Conservation (phyloP, 2,113 vertebrate genomes). For the Dromiciops gliroides region DNA sequence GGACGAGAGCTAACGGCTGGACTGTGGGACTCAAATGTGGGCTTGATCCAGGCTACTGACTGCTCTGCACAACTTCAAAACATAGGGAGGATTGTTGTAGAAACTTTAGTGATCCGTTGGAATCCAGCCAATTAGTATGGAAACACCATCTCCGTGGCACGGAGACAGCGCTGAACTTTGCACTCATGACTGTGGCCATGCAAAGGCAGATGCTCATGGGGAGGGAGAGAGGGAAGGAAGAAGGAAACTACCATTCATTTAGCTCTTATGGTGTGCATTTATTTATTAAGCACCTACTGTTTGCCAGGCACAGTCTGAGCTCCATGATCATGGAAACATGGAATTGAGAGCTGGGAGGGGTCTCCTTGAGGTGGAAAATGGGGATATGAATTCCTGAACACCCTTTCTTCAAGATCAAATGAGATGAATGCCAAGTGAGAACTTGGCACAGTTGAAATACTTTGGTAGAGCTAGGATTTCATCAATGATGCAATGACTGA, state of each 20-base stretch:
- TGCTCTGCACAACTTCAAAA: not conserved
- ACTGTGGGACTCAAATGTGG: not conserved
- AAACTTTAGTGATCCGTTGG: not conserved
- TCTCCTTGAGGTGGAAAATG: not conserved
- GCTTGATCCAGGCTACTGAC: constrained; percentile 26
- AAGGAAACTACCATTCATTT: not conserved
- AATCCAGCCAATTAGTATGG: not conserved
- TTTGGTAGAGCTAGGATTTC: not conserved
- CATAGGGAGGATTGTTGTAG: not conserved
- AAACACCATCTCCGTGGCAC: not conserved
- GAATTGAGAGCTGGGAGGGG: not conserved
- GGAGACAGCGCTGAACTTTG: not conserved
- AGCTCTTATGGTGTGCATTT: not conserved
- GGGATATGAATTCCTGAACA: not conserved
- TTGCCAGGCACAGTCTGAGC: not conserved
- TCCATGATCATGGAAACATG: not conserved
- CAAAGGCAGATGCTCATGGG: not conserved
- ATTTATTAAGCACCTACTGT: not conserved
- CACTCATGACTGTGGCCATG: not conserved
- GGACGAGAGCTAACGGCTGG: not conserved
- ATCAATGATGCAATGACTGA: not conserved
- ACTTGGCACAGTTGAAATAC: not conserved
- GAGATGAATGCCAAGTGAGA: not conserved
- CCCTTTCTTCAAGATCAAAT: not conserved
- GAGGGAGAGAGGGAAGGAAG: not conserved